Percentiles rank a stretch among this genome's conserved stretches.
These are phyloP conservation scores for Corticium candelabrum DNA, from an alignment of 37 sponge, comb jelly and placozoan genomes.

Conservation along the genomic window DNA sequence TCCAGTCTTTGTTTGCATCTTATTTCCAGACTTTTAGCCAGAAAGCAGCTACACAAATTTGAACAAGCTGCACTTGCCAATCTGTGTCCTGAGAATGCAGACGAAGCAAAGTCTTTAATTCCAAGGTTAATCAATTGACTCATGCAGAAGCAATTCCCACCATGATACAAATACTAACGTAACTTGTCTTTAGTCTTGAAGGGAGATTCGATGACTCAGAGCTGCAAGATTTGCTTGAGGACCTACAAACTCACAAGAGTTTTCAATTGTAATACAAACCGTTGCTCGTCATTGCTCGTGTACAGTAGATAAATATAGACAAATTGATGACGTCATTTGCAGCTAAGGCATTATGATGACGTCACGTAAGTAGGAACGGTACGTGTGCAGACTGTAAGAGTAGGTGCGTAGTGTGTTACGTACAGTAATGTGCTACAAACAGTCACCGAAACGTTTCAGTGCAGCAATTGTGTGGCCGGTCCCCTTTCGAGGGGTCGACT, in stretches of 20 bases:
- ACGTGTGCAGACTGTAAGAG: too few relatives aligned
- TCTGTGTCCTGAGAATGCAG: conserved; percentile 71
- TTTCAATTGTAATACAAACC: conserved; percentile 76
- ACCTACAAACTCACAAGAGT: conserved; percentile 77
- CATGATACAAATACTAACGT: background rate
- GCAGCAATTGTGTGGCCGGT: too few relatives aligned
- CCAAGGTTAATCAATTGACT: conserved; percentile 33
- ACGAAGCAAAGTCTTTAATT: conserved; percentile 85
- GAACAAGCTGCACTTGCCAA: conserved; percentile 84
- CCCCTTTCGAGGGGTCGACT: too few relatives aligned
- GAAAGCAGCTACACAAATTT: conserved; percentile 80
- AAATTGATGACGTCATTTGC: too few relatives aligned
- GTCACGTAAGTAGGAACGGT: too few relatives aligned
- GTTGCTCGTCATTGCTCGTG: too few relatives aligned
- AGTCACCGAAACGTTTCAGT: too few relatives aligned
- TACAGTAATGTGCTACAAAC: too few relatives aligned
- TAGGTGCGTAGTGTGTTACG: too few relatives aligned
- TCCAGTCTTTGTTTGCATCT: background rate
- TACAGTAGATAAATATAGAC: too few relatives aligned
- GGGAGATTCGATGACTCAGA: conserved; percentile 82
- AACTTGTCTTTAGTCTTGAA: conserved; percentile 36
- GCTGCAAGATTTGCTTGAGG: conserved; percentile 80
- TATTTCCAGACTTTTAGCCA: background rate
- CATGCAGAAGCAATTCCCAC: too few relatives aligned
- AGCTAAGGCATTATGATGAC: too few relatives aligned